Conservation (phyloP, 2,113 vertebrate genomes). For the Eurypyga helias region DNA sequence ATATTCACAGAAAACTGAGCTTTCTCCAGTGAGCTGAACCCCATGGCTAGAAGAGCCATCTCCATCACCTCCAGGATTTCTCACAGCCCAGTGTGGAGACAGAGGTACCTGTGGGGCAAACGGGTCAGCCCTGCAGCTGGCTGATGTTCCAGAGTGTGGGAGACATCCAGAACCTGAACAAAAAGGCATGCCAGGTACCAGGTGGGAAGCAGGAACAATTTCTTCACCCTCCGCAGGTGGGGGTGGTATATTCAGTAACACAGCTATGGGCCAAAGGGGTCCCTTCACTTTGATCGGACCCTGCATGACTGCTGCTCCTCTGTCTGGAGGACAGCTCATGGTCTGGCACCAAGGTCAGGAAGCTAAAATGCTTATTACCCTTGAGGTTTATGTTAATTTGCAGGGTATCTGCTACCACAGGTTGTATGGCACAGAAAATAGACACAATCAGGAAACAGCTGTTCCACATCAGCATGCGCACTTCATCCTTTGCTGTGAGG, state of each 20-base stretch:
- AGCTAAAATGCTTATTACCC: neutral
- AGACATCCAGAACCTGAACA: neutral
- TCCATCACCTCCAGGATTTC: neutral
- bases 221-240: neutral
- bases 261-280: neutral
- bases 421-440: neutral
- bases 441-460: neutral
- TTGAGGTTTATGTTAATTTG: neutral
- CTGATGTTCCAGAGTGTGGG: rapidly evolving
- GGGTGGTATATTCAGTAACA: neutral
- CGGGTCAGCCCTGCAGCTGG: neutral
- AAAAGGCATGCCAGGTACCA: neutral
- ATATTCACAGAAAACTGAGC: neutral
- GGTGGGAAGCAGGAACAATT: neutral
- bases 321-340: rapidly evolving
- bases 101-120: neutral
- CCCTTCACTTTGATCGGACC: rapidly evolving
- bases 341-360: neutral
- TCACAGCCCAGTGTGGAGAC: neutral
- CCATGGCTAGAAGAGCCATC: neutral
- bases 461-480: neutral
- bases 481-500: neutral
- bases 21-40: neutral
- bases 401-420: neutral
- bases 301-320: neutral